Evolutionary conservation across 2,113 vertebrate genomes (phyloP).

Genomic region (Rhabdomys dilectus): DNA sequence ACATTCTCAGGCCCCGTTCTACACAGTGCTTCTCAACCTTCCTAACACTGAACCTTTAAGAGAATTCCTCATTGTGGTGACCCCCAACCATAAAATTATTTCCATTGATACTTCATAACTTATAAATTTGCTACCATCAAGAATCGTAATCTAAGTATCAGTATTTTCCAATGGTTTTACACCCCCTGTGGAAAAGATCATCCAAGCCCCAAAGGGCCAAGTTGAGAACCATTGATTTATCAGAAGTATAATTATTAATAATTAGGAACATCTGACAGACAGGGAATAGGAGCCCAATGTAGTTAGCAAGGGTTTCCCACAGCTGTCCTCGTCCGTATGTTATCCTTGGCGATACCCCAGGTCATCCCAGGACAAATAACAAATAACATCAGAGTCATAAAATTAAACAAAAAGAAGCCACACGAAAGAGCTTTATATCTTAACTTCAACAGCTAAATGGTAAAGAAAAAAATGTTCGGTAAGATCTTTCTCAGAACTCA

Average conservation of each 20-base stretch:
- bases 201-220: background rate
- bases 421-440: background rate
- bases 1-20: background rate
- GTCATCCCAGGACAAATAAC: slow-evolving; percentile 18
- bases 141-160: background rate
- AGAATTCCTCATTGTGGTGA: background rate
- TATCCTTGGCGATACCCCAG: background rate
- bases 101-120: background rate
- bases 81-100: background rate
- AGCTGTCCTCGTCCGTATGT: background rate
- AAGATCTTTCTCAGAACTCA: slow-evolving; percentile 30
- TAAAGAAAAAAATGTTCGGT: slow-evolving; percentile 27
- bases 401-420: slow-evolving; percentile 10
- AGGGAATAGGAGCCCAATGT: background rate
- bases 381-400: slow-evolving; percentile 4
- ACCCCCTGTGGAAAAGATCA: background rate
- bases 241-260: background rate
- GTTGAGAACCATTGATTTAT: background rate
- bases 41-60: background rate
- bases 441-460: slow-evolving; percentile 16
- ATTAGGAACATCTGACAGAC: background rate
- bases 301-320: background rate
- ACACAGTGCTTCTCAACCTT: background rate
- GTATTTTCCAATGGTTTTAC: background rate
- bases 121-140: background rate